A percentile compares a stretch with the other conserved stretches of the same genome.
phyloP scores from a whole-genome alignment of 2,888 invertebrate species.

The Augochlorella aurata region DNA sequence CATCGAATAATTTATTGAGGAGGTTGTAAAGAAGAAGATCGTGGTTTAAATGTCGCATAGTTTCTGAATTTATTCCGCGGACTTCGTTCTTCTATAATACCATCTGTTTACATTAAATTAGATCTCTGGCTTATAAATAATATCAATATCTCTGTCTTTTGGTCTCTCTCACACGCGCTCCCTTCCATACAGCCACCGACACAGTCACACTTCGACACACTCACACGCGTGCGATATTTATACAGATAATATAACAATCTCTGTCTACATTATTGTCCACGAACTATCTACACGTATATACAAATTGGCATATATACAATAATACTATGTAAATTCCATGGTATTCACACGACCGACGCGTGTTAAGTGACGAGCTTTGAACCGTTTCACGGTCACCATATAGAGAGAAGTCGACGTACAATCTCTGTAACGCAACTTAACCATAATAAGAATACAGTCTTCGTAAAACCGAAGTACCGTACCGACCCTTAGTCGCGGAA shows the following conservation, averaged over 20 bases:
- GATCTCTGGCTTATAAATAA: conserved; percentile 78
- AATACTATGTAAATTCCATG: conserved; percentile 29
- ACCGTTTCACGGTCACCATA: neutral
- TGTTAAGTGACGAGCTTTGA: conserved; percentile 35
- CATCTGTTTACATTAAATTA: conserved; percentile 79
- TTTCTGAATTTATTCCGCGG: conserved; percentile 73
- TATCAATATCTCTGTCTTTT: conserved; percentile 72
- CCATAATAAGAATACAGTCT: conserved; percentile 16
- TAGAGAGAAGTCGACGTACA: neutral
- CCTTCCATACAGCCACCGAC: neutral
- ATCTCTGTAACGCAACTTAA: conserved; percentile 11
- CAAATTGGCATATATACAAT: conserved; percentile 63
- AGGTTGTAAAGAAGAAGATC: neutral
- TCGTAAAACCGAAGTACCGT: conserved; percentile 70
- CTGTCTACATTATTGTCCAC: conserved; percentile 74
- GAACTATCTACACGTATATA: conserved; percentile 71
- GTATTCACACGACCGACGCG: conserved; percentile 41
- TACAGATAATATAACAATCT: conserved; percentile 35
- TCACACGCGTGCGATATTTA: conserved; percentile 25
- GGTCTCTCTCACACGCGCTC: conserved; percentile 51
- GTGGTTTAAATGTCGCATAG: conserved; percentile 55
- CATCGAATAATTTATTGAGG: too few species aligned
- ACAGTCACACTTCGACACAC: neutral
- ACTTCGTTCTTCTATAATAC: conserved; percentile 70
- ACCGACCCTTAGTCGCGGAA: neutral